Base-by-base conservation (phyloP, 1,140 invertebrate species). In the Panagrolaimus sp. region DNA sequence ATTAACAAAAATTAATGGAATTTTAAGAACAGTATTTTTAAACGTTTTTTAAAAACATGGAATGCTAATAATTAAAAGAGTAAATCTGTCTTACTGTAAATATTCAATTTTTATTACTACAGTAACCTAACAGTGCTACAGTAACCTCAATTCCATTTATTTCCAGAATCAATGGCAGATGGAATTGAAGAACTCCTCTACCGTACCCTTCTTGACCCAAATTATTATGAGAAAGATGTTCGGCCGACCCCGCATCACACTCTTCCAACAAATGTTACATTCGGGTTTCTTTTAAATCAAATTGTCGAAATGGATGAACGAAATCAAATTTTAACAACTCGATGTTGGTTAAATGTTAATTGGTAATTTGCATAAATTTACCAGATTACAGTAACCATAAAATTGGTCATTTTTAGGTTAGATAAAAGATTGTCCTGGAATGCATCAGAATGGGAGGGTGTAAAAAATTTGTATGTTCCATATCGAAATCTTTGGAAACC, bases 271-370 rank as follows among this genome's bases (percentile, higher is more conserved):
- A 82, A 82, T 76, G 68, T 81, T 47, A 82, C 80, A 26, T 82
- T 82, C 69, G 80, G 81, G 3, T 82, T 82, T 67, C 69, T 82
- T 15, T 47, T 82, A 1, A 82, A 83, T 67, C 80, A 83, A 69
- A 82, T 82, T 62, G 81, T 82, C 0, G 79, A 83, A 76, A 83
- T 82, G 80, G 81, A 82, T 66, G 81, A 82, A 67, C 58, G 75
- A 45, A 82, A 82, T 71, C 81, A 82, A 70, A 73, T 80, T 43
- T 70, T 82, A 32, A 81, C 81, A 12, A 83, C 81, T 10, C 63
- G 81, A 7, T 77, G 79, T 47, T 83, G 80, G 76, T 52, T 78
- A 17, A 76, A 78, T 58, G 71, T 75, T 15, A 78, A 78, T 44
- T 78, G 72, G 76, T 44, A n/a, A 43, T 2, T n/a, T 7, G 3